Evolutionary conservation across 2,888 invertebrate genomes (phyloP).

Genomic region (Amorpha juglandis): DNA sequence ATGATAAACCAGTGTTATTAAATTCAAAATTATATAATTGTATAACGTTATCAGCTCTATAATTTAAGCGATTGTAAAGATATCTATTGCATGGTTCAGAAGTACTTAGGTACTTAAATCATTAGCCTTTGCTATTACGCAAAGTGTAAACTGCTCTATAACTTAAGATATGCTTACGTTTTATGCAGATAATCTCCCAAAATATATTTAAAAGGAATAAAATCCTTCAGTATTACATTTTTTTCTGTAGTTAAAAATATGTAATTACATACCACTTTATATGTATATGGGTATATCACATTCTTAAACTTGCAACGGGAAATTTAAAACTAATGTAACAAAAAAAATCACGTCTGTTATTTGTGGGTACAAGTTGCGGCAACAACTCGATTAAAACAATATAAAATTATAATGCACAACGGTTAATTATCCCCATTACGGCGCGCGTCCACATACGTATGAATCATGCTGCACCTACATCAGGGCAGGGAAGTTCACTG

Average conservation of each 20-base stretch:
- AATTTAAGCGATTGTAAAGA: background rate
- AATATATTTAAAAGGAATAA: too few species aligned
- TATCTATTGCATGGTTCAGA: background rate
- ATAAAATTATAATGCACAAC: slow-evolving; percentile 18
- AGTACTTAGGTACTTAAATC: too few species aligned
- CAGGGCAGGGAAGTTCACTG: slow-evolving; percentile 31
- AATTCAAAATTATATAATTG: slow-evolving; percentile 12
- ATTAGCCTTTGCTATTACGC: too few species aligned
- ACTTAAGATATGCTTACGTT: too few species aligned
- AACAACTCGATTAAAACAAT: background rate
- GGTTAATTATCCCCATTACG: slow-evolving; percentile 20
- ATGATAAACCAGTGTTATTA: slow-evolving; percentile 20
- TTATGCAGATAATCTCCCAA: too few species aligned
- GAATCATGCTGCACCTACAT: slow-evolving; percentile 27
- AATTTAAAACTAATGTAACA: too few species aligned
- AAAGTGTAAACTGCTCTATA: background rate
- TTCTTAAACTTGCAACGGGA: too few species aligned
- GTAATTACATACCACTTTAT: too few species aligned
- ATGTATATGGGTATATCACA: too few species aligned
- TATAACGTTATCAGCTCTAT: background rate
- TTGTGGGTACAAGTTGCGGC: background rate
- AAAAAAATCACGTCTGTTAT: background rate
- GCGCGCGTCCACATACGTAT: slow-evolving; percentile 16
- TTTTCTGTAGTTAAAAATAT: too few species aligned
- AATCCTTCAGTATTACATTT: too few species aligned